Base-by-base conservation (phyloP, 2,888 invertebrate species). In the Meloe dianella region DNA sequence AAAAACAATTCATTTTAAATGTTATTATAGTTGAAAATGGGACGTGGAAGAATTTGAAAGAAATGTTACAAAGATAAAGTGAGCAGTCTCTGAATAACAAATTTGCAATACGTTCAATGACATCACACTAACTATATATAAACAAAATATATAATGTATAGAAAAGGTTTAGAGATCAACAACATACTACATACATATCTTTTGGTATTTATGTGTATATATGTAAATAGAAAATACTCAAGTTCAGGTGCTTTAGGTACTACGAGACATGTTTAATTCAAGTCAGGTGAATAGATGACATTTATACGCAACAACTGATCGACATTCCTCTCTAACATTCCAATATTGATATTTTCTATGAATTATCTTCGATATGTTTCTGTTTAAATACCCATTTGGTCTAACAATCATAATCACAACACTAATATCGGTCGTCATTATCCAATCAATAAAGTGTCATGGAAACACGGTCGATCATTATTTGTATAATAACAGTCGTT, bases 91-190 rank as follows among this genome's bases (percentile, higher is more conserved):
- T 65, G 77, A 80, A 80, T 80, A 80, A 76, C 74, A 78, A 80
- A 80, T 79, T 77, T 74, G 79, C 79, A 74, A 81, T 79, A 54
- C 81, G 81, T 81, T 81, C 80, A 81, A 80, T 77, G 80, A 81
- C 81, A 79, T 78, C 75, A 69, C 75, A 69, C 74, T 70, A 68
- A 68, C 72, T 73, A 75, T 77, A 78, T 76, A 76, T 77, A 76
- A 76, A 69, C 27, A 51, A 51, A 51, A 54, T 54, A 27, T 27
- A 54, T 54, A 27, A 27, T 14, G n/a, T 54, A 27, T 27, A 54
- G 27, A 27, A 54, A 54, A 54, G 54, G 54, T 27, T 54, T 54
- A 54, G 54, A 54, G 54, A 54, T 54, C 54, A 54, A 51, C 51
- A 51, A 54, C 54, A 54, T 51, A 22, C 77, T 27, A 54, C 24